phyloP scores from a whole-genome alignment of 2,113 vertebrate species.

The Scomber japonicus region DNA sequence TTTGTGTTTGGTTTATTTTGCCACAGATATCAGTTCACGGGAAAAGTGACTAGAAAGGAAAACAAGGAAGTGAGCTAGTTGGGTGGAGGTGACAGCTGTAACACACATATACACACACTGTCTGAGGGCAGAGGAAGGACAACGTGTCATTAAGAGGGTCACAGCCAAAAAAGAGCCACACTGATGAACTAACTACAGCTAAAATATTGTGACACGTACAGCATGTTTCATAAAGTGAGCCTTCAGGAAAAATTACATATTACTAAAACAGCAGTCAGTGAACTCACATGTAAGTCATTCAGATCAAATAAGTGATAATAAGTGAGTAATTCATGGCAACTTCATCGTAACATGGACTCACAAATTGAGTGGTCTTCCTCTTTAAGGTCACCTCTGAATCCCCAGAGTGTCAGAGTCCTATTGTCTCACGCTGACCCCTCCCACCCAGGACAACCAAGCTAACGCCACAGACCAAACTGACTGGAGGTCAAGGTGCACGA shows the following conservation, averaged over 20 bases:
- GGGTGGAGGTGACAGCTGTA: slow-evolving; percentile 63
- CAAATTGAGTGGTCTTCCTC: slow-evolving; percentile 28
- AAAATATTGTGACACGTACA: not conserved
- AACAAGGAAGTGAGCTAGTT: slow-evolving; percentile 77
- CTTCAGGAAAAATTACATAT: too few species aligned
- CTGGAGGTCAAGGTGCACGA: slow-evolving; percentile 56
- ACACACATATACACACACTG: slow-evolving; percentile 37
- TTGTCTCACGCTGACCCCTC: slow-evolving; percentile 69
- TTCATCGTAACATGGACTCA: not conserved
- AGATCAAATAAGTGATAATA: too few species aligned
- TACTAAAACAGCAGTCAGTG: too few species aligned
- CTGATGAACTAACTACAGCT: not conserved
- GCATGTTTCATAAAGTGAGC: too few species aligned
- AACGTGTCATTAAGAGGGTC: slow-evolving; percentile 55
- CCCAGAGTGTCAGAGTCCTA: slow-evolving; percentile 54
- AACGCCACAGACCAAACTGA: slow-evolving; percentile 50
- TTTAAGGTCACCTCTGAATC: slow-evolving; percentile 43
- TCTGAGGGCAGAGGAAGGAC: slow-evolving; percentile 68
- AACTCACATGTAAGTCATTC: too few species aligned
- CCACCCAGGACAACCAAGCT: slow-evolving; percentile 33
- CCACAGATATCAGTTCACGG: slow-evolving; percentile 74
- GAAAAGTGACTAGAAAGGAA: slow-evolving; percentile 70
- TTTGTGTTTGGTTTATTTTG: slow-evolving; percentile 76
- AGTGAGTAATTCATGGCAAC: not conserved
- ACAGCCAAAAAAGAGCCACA: not conserved